These are phyloP conservation scores for human DNA, from an alignment of 2,113 vertebrate species.

Conservation along the genomic window GRCh38 chr15:81509501-81510000, in stretches of 20 bases:
- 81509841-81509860: neutral
- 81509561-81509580: neutral
- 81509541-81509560: neutral
- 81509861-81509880: neutral
- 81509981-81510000: neutral
- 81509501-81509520: neutral
- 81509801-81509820: neutral
- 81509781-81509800: neutral
- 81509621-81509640: neutral
- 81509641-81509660: neutral
- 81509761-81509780: neutral
- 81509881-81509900: neutral
- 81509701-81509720: neutral
- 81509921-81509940: neutral
- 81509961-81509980: neutral
- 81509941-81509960: neutral
- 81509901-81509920: neutral
- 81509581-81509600: neutral
- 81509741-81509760: neutral
- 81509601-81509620: neutral
- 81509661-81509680: neutral
- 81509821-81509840: neutral
- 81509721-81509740: neutral
- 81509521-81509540: neutral
- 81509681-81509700: neutral